Percentiles rank a stretch among this genome's conserved stretches.
Evolutionary conservation across 2,888 invertebrate genomes (phyloP).

Genomic region (Zaprionus bogoriensis): DNA sequence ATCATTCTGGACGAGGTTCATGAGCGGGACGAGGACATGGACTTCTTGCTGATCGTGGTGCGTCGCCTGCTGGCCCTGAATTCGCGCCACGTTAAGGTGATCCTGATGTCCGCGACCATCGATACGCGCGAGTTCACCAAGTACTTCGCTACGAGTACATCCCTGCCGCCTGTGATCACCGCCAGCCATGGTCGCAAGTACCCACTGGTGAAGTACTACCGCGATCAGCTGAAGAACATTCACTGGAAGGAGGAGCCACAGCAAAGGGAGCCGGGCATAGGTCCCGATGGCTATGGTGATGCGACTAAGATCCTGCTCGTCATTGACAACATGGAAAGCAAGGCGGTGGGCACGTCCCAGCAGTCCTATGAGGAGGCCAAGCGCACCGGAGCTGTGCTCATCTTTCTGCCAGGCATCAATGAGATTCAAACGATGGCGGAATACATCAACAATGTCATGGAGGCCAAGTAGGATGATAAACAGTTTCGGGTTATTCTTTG

Average conservation of each 20-base stretch:
- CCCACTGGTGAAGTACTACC: slow-evolving; percentile 86
- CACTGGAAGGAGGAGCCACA: slow-evolving; percentile 63
- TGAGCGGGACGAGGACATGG: slow-evolving; percentile 95
- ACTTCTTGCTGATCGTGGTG: slow-evolving; percentile 92
- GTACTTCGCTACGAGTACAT: slow-evolving; percentile 74
- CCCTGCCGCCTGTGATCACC: slow-evolving; percentile 85
- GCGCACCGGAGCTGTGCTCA: slow-evolving; percentile 86
- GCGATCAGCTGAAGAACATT: slow-evolving; percentile 84
- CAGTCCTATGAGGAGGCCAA: slow-evolving; percentile 34
- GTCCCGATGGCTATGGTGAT: slow-evolving; percentile 85
- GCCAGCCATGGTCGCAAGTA: slow-evolving; percentile 84
- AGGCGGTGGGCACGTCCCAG: slow-evolving; percentile 72
- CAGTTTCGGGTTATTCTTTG: too few relatives aligned
- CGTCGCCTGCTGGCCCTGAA: slow-evolving; percentile 88
- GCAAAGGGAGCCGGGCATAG: slow-evolving; percentile 84
- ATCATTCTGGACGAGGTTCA: slow-evolving; percentile 97
- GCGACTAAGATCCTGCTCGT: slow-evolving; percentile 85
- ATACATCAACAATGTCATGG: slow-evolving; percentile 16
- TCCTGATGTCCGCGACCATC: slow-evolving; percentile 98
- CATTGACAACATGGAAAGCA: slow-evolving; percentile 83
- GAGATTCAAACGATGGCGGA: slow-evolving; percentile 88
- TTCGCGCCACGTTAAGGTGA: slow-evolving; percentile 87
- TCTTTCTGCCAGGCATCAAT: slow-evolving; percentile 94
- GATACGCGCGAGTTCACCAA: slow-evolving; percentile 84
- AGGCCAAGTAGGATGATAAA: slow-evolving; percentile 49